A percentile compares a stretch with the other conserved stretches of the same genome.
phyloP scores from a whole-genome alignment of 2,888 invertebrate species.

The Scaptomyza cyrtandrae region DNA sequence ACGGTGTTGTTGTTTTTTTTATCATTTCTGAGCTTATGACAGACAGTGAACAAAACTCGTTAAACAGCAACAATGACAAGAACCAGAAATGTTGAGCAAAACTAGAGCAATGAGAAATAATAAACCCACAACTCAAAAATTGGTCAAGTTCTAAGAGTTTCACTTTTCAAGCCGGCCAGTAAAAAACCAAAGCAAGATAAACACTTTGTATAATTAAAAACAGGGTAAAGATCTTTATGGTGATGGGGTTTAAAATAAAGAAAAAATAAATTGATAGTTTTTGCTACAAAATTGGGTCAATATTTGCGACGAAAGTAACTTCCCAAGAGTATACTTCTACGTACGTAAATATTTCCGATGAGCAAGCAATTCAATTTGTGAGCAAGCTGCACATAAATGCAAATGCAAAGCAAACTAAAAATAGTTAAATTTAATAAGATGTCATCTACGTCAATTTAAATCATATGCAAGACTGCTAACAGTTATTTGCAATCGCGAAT shows the following conservation, averaged over 20 bases:
- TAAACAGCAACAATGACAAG: conserved; percentile 40
- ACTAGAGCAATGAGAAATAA: conserved; percentile 67
- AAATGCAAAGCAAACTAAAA: background rate
- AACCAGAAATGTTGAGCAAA: conserved; percentile 27
- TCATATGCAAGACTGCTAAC: conserved; percentile 6
- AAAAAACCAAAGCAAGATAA: background rate
- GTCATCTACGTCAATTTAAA: background rate
- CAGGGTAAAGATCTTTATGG: background rate
- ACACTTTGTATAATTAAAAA: conserved; percentile 1
- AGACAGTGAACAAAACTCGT: conserved; percentile 59
- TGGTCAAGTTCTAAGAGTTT: conserved; percentile 64
- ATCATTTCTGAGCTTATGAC: conserved; percentile 42
- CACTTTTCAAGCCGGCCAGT: conserved; percentile 55
- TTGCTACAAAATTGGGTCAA: too few relatives aligned
- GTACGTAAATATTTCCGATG: conserved; percentile 23
- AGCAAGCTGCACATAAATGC: background rate
- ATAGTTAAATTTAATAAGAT: background rate
- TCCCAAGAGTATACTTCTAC: too few relatives aligned
- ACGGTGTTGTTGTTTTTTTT: conserved; percentile 29
- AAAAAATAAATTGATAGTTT: too few relatives aligned
- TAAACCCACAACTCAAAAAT: conserved; percentile 42
- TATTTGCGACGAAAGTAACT: background rate
- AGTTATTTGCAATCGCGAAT: conserved; percentile 20
- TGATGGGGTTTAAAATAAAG: background rate
- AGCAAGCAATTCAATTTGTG: conserved; percentile 30